phyloP scores from a whole-genome alignment of 2,797 vertebrate species.

The Parauchenoglanis punctatus region DNA sequence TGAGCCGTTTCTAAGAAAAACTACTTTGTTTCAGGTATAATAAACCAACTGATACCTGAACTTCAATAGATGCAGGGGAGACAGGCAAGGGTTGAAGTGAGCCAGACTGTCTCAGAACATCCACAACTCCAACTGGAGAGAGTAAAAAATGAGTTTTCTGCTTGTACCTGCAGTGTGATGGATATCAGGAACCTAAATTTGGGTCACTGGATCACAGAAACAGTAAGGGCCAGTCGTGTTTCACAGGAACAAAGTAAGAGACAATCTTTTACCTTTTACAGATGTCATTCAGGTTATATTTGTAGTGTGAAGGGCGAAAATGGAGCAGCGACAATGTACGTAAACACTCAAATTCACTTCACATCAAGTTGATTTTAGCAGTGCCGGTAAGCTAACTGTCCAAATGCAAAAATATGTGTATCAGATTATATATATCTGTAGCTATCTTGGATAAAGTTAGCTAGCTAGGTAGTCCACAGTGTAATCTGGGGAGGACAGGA shows the following conservation, averaged over 20 bases:
- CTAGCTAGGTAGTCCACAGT: not conserved
- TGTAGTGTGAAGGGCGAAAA: not conserved
- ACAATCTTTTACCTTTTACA: not conserved
- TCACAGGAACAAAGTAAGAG: not conserved
- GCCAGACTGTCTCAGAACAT: not conserved
- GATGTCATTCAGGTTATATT: not conserved
- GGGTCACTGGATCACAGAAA: not conserved
- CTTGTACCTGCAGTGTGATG: not conserved
- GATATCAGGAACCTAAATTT: not conserved
- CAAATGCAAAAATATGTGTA: not conserved
- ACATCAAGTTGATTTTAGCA: not conserved
- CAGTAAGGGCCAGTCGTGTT: not conserved
- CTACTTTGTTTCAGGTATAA: not conserved
- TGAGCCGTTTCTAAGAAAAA: not conserved
- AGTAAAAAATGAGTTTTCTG: not conserved
- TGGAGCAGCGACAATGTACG: not conserved
- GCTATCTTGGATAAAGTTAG: not conserved
- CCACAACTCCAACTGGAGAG: not conserved
- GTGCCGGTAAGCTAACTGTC: not conserved
- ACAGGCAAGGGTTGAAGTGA: not conserved
- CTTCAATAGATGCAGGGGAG: not conserved
- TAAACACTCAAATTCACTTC: not conserved
- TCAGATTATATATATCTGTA: not conserved
- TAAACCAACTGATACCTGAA: not conserved
- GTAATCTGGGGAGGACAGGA: not conserved